Base-by-base conservation (phyloP, 2,888 invertebrate species). In the Agonum fuliginosum region DNA sequence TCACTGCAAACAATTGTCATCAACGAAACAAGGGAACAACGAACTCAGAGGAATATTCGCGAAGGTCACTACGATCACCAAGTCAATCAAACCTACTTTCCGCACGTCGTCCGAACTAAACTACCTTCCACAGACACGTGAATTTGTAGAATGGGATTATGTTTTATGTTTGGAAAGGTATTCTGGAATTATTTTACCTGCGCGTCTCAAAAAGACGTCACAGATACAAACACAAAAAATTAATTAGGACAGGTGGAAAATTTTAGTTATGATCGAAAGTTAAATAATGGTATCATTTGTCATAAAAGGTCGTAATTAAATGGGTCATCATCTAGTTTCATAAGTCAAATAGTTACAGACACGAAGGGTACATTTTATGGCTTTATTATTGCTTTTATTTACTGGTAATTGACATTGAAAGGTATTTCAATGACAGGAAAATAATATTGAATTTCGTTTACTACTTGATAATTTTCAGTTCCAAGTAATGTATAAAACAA, bases 21-120 rank as follows among this genome's bases (percentile, higher is more conserved):
- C 34, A 30, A 62, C 58, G 58, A 62, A 62, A 62, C 30, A 62
- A 62, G 58, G 5, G 67, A 71, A 51, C 71, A 71, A 48, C 71
- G 71, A 71, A 71, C 71, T 48, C 46, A n/a, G 22, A 37, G 14
- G 37, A 48, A 71, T 48, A 71, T 71, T 71, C 20, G 71, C 48
- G 71, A 71, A 71, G 71, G 71, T 71, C 71, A 48, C 30, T 41
- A 46, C 0, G 12, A 71, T 12, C 14, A 27, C 19, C 67, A 22
- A 67, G 10, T 41, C 10, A 2, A 46, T 30, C 71, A 30, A 71
- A 71, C 30, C 27, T 71, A 14, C 3, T 48, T 71, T 71, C 71
- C 27, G 30, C 71, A 46, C 69, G 69, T 69, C 41, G 46, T 2
- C 69, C n/a, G 2, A 41, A 37, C 71, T 6, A 71, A 71, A 71